A percentile compares a stretch with the other conserved stretches of the same genome.
These are phyloP conservation scores for Clivina fossor DNA, from an alignment of 2,888 invertebrate genomes.

Conservation along the genomic window DNA sequence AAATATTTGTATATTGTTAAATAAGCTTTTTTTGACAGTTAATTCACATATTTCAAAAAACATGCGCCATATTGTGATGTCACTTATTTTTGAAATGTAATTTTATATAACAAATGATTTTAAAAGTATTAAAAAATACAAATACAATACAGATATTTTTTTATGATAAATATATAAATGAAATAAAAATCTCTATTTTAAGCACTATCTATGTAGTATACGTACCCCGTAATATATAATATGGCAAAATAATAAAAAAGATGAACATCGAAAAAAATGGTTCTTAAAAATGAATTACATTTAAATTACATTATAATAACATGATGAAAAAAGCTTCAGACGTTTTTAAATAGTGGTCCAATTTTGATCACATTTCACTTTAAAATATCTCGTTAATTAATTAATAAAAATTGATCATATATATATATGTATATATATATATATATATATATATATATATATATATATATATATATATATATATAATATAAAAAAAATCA, in stretches of 20 bases:
- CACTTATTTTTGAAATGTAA: too few relatives aligned
- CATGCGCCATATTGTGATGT: too few relatives aligned
- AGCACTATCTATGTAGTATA: constrained; percentile 24
- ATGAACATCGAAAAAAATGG: too few relatives aligned
- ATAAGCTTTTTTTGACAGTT: too few relatives aligned
- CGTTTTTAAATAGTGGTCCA: constrained; percentile 27
- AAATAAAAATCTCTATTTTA: too few relatives aligned
- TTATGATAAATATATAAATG: constrained; percentile 10
- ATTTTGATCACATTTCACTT: constrained; percentile 30
- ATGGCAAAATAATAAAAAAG: constrained; percentile 31
- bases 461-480: neutral
- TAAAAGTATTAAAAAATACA: constrained; percentile 11
- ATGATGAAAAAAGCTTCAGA: too few relatives aligned
- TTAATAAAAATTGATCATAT: neutral
- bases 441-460: neutral
- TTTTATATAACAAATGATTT: constrained; percentile 14
- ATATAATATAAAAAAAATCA: constrained; percentile 13
- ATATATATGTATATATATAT: neutral
- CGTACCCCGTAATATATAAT: constrained; percentile 26
- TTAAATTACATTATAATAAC: too few relatives aligned
- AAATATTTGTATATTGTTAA: too few relatives aligned
- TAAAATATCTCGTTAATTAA: constrained; percentile 16
- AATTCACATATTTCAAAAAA: too few relatives aligned
- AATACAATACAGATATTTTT: constrained; percentile 12
- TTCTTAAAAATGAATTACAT: too few relatives aligned